These are phyloP conservation scores for Halocaridina rubra DNA, from an alignment of 2,888 invertebrate species.

Conservation along the genomic window DNA sequence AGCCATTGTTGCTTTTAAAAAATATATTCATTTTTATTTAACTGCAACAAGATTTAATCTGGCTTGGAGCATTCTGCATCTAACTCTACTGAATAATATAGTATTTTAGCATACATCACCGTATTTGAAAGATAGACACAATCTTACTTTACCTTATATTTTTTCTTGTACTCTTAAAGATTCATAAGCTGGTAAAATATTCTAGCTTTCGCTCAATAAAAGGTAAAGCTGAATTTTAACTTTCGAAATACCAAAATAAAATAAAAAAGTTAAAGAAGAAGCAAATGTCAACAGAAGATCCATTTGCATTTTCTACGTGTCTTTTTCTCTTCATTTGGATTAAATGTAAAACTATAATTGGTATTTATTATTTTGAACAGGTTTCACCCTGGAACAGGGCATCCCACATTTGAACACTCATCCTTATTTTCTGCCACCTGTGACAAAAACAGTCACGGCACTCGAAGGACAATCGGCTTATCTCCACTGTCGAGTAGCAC, in stretches of 20 bases:
- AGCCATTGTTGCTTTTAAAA: too few relatives aligned
- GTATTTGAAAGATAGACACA: too few relatives aligned
- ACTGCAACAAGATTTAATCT: too few relatives aligned
- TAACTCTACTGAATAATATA: too few relatives aligned
- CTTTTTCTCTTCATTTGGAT: background rate
- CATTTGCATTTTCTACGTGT: background rate
- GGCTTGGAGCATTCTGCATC: too few relatives aligned
- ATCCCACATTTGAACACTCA: slow-evolving; percentile 61
- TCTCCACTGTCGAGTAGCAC: slow-evolving; percentile 57
- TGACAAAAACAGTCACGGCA: slow-evolving; percentile 43
- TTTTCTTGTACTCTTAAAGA: too few relatives aligned
- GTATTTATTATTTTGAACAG: background rate
- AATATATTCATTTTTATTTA: too few relatives aligned
- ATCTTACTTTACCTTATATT: too few relatives aligned
- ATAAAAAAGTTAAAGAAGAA: too few relatives aligned
- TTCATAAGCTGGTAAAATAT: too few relatives aligned
- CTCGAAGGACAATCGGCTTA: slow-evolving; percentile 58
- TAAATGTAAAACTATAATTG: background rate
- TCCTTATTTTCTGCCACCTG: slow-evolving; percentile 51
- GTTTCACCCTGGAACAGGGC: slow-evolving; percentile 59
- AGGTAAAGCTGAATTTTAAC: background rate
- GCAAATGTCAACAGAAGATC: too few relatives aligned
- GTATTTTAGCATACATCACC: too few relatives aligned
- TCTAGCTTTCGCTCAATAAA: background rate
- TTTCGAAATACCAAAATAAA: background rate